Base-by-base conservation (phyloP, 2,113 vertebrate species). In the Hypomesus transpacificus region DNA sequence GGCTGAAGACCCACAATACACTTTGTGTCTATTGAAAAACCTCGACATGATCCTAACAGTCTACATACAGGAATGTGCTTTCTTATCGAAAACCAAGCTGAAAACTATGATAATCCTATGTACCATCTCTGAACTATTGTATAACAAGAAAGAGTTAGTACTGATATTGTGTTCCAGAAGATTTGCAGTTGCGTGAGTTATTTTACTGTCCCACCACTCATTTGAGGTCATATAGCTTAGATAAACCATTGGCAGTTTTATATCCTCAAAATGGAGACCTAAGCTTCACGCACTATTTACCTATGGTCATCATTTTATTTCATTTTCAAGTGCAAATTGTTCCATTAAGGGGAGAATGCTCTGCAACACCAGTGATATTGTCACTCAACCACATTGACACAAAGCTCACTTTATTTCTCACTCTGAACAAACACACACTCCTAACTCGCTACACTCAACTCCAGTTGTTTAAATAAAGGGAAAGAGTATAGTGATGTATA, bases 401-500 rank as follows among this genome's bases (percentile, higher is more conserved):
- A 46, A 22, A 73, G 31, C 63, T 20, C 39, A 73, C 77, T 82
- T 79, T 74, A 70, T 69, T 57, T 75, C 79, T 84, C 83, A 89
- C 83, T 87, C 86, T 85, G 83, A 89, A 83, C 74, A 46, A 76
- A 26, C 50, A 59, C 66, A 76, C 26, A 51, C 13, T 54, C 66
- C 61, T 22, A 52, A 31, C 59, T 20, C 69, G 46, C 39, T 50
- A 65, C 16, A 82, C 68, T 82, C 82, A 77, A 85, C 66, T 59
- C 69, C 71, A 76, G 65, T 75, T 69, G 75, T 24, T 51, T 16
- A 74, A 81, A 84, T 71, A 89, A 90, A 90, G 88, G 85, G 87
- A 90, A 86, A 80, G 80, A 79, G 75, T 22, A 54, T 69, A 65
- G 83, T 82, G 85, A 84, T 89, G 87, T 90, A 90, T 86, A 90